Evolutionary conservation across 2,797 vertebrate species (phyloP), one percentile per base, ranked within the genome.

Genomic region (Hylomyscus alleni): DNA sequence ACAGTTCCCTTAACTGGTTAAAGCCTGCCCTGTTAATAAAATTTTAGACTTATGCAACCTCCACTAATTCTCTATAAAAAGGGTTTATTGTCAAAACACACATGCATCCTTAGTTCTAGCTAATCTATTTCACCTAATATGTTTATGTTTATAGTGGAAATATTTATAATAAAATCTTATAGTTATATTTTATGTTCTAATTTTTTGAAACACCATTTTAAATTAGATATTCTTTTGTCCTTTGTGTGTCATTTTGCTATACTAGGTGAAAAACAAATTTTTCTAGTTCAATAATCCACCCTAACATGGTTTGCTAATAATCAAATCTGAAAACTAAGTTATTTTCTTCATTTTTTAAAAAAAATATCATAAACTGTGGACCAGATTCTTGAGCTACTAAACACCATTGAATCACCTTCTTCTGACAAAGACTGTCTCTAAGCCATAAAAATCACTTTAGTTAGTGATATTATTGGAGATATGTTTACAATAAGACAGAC

Each of bases 201-300:
- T 54, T 87, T 88, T 90, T 94, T 81, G 54, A 93, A 92, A 52
- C 9, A 86, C 40, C 4, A 10, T 65, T 84, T 73, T 81, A 65
- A 93, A 86, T 54, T 78, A 73, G 52, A 24, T 56, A 37, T 80
- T n/a, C 50, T 80, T 56, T 85, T 89, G 15, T 19, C 91, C 8
- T 65, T 91, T 91, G 22, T 69, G 69, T 92, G 40, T 67, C 26
- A 58, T 89, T 50, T 84, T 22, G 56, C 83, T 40, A 78, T 72
- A 76, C 34, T 1, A 54, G 29, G 12, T 6, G 31, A 73, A 73
- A 40, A 54, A 0, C 26, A 26, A 26, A 34, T 88, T 89, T 80
- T 77, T 62, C 76, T 89, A 73, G 62, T n/a, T 91, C 78, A 67
- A 40, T 58, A 22, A 78, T 73, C 6, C 52, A 60, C 4, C 24